Percentiles rank a stretch among this genome's conserved stretches.
Evolutionary conservation across 2,888 invertebrate species (phyloP).

Genomic region (Philonicus albiceps): DNA sequence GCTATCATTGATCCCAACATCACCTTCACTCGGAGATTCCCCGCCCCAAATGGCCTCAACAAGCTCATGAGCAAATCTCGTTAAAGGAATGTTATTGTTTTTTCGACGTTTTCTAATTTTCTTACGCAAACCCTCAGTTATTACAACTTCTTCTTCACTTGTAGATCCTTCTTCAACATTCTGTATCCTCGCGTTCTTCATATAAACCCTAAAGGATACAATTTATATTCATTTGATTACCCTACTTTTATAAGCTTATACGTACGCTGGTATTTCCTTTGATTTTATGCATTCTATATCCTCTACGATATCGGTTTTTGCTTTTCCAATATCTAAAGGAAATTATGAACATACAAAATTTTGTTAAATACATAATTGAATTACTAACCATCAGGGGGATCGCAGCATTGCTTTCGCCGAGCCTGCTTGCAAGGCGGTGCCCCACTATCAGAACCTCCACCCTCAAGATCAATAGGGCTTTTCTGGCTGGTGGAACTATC

Average conservation of each 20-base stretch:
- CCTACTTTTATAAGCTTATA: not conserved
- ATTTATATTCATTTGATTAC: not conserved
- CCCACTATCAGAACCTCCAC: constrained; percentile 61
- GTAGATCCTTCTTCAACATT: constrained; percentile 58
- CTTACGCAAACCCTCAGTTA: constrained; percentile 56
- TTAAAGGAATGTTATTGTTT: constrained; percentile 57
- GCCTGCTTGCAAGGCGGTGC: constrained; percentile 67
- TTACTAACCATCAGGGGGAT: constrained; percentile 55
- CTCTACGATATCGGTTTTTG: constrained; percentile 48
- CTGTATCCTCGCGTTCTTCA: constrained; percentile 58
- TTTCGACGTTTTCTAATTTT: constrained; percentile 58
- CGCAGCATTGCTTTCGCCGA: constrained; percentile 58
- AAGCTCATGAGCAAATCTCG: constrained; percentile 63
- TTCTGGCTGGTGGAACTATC: constrained; percentile 70
- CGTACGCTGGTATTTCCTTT: constrained; percentile 49
- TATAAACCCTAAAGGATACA: constrained; percentile 44
- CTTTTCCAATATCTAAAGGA: constrained; percentile 52
- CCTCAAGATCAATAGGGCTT: constrained; percentile 64
- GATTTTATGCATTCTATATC: constrained; percentile 44
- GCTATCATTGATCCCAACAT: constrained; percentile 62
- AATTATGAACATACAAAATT: not conserved
- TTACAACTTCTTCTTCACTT: constrained; percentile 59
- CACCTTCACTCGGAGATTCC: constrained; percentile 68
- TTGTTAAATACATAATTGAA: not conserved
- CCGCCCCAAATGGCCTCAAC: constrained; percentile 71